Percentiles rank a stretch among this genome's conserved stretches.
These are phyloP conservation scores for Channa maculata DNA, from an alignment of 2,113 vertebrate genomes.

Conservation along the genomic window DNA sequence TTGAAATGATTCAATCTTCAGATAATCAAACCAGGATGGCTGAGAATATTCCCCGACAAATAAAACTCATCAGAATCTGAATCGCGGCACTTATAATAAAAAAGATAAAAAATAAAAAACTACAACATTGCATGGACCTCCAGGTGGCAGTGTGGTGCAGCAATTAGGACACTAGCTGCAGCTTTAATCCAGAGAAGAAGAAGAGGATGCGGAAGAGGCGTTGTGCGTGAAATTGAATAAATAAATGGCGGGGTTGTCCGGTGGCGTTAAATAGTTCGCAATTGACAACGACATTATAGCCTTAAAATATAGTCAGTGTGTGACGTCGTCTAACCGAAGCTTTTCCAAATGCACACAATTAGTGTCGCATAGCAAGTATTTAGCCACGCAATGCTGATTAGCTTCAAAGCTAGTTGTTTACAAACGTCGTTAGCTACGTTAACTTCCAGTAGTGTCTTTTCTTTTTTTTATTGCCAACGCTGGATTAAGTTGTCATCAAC, in stretches of 20 bases:
- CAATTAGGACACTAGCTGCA: no score
- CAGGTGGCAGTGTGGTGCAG: conserved; percentile 8
- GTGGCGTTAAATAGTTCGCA: no score
- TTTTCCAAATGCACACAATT: no score
- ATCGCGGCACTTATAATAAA: no score
- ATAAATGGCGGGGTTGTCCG: conserved; percentile 32
- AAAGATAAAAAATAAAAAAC: no score
- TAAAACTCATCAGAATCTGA: no score
- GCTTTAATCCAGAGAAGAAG: not conserved
- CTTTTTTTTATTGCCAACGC: not conserved
- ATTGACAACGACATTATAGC: not conserved
- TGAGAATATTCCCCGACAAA: no score
- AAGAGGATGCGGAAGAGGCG: not conserved
- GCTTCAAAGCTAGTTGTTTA: no score
- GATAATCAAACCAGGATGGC: no score
- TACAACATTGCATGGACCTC: no score
- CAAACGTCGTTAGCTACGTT: not conserved
- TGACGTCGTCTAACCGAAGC: no score
- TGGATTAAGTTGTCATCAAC: not conserved
- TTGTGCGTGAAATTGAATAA: conserved; percentile 28
- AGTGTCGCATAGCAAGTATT: not conserved
- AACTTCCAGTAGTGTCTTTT: not conserved
- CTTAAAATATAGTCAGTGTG: not conserved
- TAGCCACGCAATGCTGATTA: not conserved
- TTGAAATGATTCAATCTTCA: no score